Percentiles rank a stretch among this genome's conserved stretches.
Evolutionary conservation across 2,888 invertebrate genomes (phyloP).

Genomic region (Chymomyza caudatula): DNA sequence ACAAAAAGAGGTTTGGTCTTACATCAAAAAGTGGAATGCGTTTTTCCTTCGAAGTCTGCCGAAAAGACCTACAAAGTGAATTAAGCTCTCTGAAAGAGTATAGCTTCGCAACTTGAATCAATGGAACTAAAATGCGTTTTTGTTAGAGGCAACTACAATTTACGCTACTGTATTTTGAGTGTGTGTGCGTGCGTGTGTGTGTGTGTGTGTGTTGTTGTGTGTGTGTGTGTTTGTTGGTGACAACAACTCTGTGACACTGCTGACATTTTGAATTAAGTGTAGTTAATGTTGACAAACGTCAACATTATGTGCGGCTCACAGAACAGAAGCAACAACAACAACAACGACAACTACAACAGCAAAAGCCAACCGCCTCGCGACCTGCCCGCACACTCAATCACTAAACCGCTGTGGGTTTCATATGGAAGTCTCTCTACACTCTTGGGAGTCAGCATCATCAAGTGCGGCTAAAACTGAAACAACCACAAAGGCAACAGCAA

Average conservation of each 20-base stretch:
- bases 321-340: not conserved
- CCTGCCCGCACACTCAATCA: not conserved
- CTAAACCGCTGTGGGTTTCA: not conserved
- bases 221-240: not conserved
- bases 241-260: slow-evolving; percentile 33
- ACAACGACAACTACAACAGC: not conserved
- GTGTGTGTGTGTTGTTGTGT: slow-evolving; percentile 9
- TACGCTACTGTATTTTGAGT: slow-evolving; percentile 28
- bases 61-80: not conserved
- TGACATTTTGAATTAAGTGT: slow-evolving; percentile 74
- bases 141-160: not conserved
- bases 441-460: not conserved
- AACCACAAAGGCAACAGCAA: slow-evolving; percentile 25
- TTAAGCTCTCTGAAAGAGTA: not conserved
- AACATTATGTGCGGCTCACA: slow-evolving; percentile 42
- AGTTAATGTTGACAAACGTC: slow-evolving; percentile 73
- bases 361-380: slow-evolving; percentile 15
- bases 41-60: not conserved
- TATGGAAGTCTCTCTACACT: not conserved
- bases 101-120: slow-evolving; percentile 41
- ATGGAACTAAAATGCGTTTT: slow-evolving; percentile 10
- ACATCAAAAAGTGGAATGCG: too few relatives aligned
- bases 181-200: slow-evolving; percentile 8
- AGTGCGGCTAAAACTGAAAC: slow-evolving; percentile 7
- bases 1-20: too few relatives aligned